Base-by-base conservation (phyloP, 2,888 invertebrate genomes). In the Hylaea fasciaria region DNA sequence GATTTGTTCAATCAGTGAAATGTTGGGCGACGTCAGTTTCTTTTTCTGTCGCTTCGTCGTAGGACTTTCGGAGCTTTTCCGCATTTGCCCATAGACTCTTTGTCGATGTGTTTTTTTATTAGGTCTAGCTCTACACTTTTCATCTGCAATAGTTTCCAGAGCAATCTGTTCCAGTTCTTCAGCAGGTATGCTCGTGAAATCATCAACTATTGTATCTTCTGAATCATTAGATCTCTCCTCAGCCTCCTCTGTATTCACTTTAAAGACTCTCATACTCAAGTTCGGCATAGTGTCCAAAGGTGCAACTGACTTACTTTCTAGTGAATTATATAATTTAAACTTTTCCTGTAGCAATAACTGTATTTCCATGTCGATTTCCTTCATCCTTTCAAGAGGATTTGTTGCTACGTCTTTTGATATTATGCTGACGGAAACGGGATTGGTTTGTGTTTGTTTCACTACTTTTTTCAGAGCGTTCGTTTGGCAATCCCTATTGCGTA, bases 301-400 rank as follows among this genome's bases (percentile, higher is more conserved):
- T 12, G 51, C 22, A 9, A 73, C 82, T 56, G 77, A 67, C 64
- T 83, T 90, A 48, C 80, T 83, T 70, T 93, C 91, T 58, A 94
- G 71, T 62, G 92, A 89, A 70, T 88, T 91, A 68, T 94, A 94
- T 9, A 94, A 73, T 68, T 91, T 89, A 74, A 94, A 92, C 72
- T 94, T 94, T 73, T 94, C 94, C 72, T 93, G 91, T 66, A 94
- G 78, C 47, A 94, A 77, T 40, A 86, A 86, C 68, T 94, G 93
- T 69, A 94, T 93, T 73, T 94, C 93, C 62, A 93, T 76, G 70
- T 94, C 94, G 57, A 94, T 94, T 74, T 94, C 92, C 67, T 93
- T 93, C 93, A 94, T 94, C 76, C 94, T 89, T 52, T 93, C 90
- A 71, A 93, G 86, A 9, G 93, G 78, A 52, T 88, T 62, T 16